These are phyloP conservation scores for Heliconius melpomene DNA, from an alignment of 1,140 invertebrate genomes.

Conservation along the genomic window DNA sequence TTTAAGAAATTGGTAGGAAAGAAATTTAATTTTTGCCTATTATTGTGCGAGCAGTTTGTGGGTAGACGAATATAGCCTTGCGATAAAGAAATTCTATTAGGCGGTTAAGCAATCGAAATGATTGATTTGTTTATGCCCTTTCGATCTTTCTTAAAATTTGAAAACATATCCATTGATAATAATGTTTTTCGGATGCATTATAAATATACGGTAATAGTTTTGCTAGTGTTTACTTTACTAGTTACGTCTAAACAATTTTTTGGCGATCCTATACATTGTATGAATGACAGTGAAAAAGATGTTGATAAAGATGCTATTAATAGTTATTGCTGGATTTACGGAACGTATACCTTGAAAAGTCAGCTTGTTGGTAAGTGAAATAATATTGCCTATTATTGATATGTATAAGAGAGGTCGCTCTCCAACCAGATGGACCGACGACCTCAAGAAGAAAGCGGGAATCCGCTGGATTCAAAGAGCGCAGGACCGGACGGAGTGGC, in stretches of 20 bases:
- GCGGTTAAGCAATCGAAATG: neutral
- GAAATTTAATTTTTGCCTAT: neutral
- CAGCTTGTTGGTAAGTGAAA: constrained; percentile 59
- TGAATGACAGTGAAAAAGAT: constrained; percentile 73
- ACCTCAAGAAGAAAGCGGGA: too few relatives aligned
- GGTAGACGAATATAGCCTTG: neutral
- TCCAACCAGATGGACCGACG: too few relatives aligned
- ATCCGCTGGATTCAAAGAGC: too few relatives aligned
- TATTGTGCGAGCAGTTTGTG: neutral
- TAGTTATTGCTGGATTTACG: constrained; percentile 89
- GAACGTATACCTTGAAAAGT: constrained; percentile 85
- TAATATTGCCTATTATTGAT: neutral
- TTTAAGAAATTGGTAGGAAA: too few relatives aligned
- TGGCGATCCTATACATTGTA: constrained; percentile 86
- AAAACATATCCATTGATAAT: constrained; percentile 85
- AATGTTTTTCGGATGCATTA: constrained; percentile 86
- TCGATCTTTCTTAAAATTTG: constrained; percentile 81
- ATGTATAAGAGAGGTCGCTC: neutral
- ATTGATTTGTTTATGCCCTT: constrained; percentile 47
- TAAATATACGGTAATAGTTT: constrained; percentile 84
- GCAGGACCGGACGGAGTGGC: too few relatives aligned
- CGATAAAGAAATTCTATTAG: neutral
- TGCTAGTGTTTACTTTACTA: constrained; percentile 84
- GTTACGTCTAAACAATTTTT: constrained; percentile 87
- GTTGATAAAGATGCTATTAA: constrained; percentile 83